These are phyloP conservation scores for Echinometra lucunter DNA, from an alignment of 53 echinoderm and acorn worm genomes.

Conservation along the genomic window DNA sequence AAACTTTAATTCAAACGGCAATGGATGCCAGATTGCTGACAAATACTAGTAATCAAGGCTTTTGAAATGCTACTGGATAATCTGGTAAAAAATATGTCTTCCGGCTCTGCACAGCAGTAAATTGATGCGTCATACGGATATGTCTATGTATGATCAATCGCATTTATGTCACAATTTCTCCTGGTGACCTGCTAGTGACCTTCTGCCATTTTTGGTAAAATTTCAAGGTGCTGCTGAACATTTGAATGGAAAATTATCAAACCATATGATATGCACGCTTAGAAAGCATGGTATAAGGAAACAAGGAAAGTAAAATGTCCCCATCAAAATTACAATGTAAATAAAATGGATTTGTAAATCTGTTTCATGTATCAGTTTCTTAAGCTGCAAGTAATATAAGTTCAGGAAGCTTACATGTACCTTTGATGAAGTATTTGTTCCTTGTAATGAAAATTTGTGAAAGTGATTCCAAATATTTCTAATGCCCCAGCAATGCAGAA, in stretches of 20 bases:
- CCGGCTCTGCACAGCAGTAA: neutral
- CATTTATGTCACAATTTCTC: neutral
- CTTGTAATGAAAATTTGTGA: too few relatives aligned
- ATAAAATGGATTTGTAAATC: too few relatives aligned
- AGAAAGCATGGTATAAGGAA: too few relatives aligned
- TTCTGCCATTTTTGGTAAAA: neutral
- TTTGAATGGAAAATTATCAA: neutral
- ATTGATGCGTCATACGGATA: neutral
- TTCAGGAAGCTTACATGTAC: too few relatives aligned
- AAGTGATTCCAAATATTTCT: too few relatives aligned
- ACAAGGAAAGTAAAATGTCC: too few relatives aligned
- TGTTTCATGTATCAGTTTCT: too few relatives aligned
- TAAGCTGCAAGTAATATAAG: too few relatives aligned
- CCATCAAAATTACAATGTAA: too few relatives aligned
- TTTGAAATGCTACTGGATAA: neutral
- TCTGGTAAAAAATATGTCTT: constrained; percentile 21
- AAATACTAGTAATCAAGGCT: neutral
- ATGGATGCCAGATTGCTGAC: neutral
- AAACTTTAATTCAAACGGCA: neutral
- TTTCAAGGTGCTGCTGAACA: neutral
- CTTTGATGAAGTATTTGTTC: too few relatives aligned
- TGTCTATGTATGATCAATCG: neutral
- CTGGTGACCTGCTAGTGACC: neutral
- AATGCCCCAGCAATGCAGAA: too few relatives aligned
- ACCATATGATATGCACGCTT: too few relatives aligned